These are phyloP conservation scores for Hemiscyllium ocellatum DNA, from an alignment of 2,113 vertebrate species.

Conservation along the genomic window DNA sequence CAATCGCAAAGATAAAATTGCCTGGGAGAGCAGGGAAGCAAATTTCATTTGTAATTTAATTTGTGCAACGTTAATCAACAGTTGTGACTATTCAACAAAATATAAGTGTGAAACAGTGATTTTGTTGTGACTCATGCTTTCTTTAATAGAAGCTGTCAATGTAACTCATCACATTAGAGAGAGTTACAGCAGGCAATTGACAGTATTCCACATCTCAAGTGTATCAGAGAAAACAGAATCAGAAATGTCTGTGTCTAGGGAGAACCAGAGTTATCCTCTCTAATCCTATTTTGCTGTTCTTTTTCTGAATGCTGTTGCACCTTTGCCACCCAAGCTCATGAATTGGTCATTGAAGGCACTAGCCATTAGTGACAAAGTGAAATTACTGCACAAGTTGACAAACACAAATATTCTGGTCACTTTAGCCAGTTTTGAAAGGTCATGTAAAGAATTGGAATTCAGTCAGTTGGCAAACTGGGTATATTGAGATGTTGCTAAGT, in stretches of 20 bases:
- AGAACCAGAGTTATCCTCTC: neutral
- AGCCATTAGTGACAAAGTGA: neutral
- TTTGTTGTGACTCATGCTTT: neutral
- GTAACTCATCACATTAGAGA: neutral
- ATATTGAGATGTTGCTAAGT: neutral
- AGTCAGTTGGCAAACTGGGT: neutral
- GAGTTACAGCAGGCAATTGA: neutral
- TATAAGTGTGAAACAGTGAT: neutral
- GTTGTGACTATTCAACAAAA: neutral
- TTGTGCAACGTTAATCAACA: neutral
- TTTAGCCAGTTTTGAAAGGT: neutral
- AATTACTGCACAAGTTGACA: neutral
- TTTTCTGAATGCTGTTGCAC: too few relatives aligned
- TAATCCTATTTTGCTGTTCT: neutral
- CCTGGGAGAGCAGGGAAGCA: neutral
- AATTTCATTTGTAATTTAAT: neutral
- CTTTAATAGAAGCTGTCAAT: neutral
- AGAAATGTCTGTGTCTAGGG: neutral
- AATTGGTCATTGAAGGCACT: neutral
- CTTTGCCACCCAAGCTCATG: neutral
- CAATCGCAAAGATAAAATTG: neutral
- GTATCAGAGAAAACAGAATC: neutral
- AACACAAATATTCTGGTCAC: neutral
- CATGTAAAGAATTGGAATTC: neutral
- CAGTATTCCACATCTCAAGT: neutral